phyloP scores from a whole-genome alignment of 2,888 invertebrate species.

The Bombylius major region DNA sequence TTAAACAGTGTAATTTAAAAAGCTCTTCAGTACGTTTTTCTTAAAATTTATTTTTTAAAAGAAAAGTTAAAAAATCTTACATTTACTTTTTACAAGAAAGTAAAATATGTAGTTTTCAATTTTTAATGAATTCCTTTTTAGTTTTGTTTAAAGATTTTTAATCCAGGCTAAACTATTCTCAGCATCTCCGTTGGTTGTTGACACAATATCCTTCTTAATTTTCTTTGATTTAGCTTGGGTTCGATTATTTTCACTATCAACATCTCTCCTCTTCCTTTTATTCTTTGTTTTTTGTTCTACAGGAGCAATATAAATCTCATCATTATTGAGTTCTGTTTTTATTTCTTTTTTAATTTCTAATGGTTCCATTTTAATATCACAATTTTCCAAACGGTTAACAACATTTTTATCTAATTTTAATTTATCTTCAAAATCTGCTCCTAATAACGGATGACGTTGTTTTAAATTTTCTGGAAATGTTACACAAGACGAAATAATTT shows the following conservation, averaged over 20 bases:
- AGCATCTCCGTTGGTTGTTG: not conserved
- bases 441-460: conserved; percentile 4
- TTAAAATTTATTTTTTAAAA: no score
- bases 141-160: not conserved
- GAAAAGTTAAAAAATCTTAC: no score
- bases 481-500: not conserved
- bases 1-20: no score
- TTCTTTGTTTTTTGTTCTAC: not conserved
- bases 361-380: not conserved
- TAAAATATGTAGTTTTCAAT: no score
- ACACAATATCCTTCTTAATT: not conserved
- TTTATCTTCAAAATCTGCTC: conserved; percentile 5
- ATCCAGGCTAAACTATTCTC: not conserved
- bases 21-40: no score
- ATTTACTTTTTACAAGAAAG: no score
- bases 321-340: not conserved
- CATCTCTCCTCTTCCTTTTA: not conserved
- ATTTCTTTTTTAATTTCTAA: not conserved
- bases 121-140: no score
- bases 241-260: not conserved
- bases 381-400: not conserved
- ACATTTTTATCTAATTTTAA: not conserved
- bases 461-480: conserved; percentile 1
- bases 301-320: not conserved
- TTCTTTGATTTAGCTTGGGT: not conserved